Percentiles rank a stretch among this genome's conserved stretches.
phyloP scores from a whole-genome alignment of 2,113 vertebrate genomes.

The Callopanchax toddi region DNA sequence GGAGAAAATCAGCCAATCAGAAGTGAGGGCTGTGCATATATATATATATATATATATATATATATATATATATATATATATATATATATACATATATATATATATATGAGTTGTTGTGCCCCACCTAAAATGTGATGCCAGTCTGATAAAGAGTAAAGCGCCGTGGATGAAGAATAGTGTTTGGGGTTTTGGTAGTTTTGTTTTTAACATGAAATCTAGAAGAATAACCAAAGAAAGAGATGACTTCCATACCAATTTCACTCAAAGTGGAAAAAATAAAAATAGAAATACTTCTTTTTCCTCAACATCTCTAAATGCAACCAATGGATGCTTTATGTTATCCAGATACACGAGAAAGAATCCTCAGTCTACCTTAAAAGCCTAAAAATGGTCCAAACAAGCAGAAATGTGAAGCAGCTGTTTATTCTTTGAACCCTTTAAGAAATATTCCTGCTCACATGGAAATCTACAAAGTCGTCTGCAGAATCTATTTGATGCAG shows the following conservation, averaged over 20 bases:
- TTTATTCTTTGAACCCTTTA: constrained; percentile 3
- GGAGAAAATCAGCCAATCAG: too few species aligned
- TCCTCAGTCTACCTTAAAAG: background rate
- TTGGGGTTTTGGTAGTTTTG: too few species aligned
- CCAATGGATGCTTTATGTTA: background rate
- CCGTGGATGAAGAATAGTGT: too few species aligned
- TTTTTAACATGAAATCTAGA: background rate
- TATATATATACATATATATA: too few species aligned
- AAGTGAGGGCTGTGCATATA: too few species aligned
- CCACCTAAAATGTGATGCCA: too few species aligned
- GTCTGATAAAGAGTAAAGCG: too few species aligned
- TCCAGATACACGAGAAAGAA: background rate
- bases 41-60: too few species aligned
- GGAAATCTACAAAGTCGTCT: constrained; percentile 37
- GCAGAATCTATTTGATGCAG: constrained; percentile 39
- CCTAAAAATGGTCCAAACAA: background rate
- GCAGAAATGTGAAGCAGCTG: constrained; percentile 3
- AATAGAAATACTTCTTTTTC: background rate
- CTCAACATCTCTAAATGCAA: background rate
- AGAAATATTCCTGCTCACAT: constrained; percentile 16
- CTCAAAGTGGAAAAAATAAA: background rate
- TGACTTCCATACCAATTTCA: background rate
- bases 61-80: too few species aligned
- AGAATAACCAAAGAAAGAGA: background rate
- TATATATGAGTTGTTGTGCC: too few species aligned